phyloP scores from a whole-genome alignment of 2,113 vertebrate genomes.

The Cepphus grylle region DNA sequence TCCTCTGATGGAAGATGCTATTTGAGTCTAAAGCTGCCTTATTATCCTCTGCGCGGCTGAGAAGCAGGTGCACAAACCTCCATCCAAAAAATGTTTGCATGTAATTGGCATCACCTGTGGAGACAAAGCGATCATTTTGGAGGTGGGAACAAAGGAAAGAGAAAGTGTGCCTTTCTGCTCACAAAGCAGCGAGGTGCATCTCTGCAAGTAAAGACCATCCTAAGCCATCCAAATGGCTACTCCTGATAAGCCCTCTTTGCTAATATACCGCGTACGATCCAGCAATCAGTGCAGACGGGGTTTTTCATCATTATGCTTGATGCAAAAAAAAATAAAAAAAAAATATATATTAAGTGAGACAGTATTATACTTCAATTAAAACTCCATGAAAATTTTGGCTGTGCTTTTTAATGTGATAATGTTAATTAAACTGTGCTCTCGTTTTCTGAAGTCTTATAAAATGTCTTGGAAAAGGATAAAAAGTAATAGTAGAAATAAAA shows the following conservation, averaged over 20 bases:
- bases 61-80: conserved; percentile 24
- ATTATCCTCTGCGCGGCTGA: neutral
- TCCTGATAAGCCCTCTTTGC: neutral
- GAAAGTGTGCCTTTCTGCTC: neutral
- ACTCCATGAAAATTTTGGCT: conserved; percentile 53
- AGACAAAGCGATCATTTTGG: neutral
- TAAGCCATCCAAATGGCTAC: neutral
- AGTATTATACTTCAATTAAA: conserved; percentile 69
- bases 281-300: neutral
- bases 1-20: neutral
- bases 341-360: neutral
- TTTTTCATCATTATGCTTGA: neutral
- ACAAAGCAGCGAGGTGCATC: neutral
- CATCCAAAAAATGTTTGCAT: neutral
- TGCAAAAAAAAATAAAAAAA: neutral
- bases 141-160: neutral
- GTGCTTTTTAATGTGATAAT: conserved; percentile 58
- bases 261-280: neutral
- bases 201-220: neutral
- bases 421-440: conserved; percentile 66
- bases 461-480: conserved; percentile 53
- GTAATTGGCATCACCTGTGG: neutral
- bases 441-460: conserved; percentile 46
- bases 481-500: conserved; percentile 66
- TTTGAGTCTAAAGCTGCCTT: neutral